A percentile compares a stretch with the other conserved stretches of the same genome.
phyloP scores from a whole-genome alignment of 2,888 invertebrate genomes.

The Ophion costatus region DNA sequence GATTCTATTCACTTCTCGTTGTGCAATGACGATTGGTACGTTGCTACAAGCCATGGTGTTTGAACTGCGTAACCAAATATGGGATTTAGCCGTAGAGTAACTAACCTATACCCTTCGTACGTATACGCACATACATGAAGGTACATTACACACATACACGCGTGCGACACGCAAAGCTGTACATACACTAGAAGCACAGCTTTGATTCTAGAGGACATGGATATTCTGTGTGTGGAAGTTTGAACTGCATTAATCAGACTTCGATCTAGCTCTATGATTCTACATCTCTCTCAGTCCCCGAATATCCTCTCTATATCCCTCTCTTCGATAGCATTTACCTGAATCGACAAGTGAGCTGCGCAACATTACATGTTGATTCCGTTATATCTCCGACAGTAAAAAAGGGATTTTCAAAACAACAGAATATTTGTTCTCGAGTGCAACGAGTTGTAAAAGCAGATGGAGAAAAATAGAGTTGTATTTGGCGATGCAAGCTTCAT shows the following conservation, averaged over 20 bases:
- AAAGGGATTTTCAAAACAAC: no score
- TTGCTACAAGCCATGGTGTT: constrained; percentile 21
- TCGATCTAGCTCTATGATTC: no score
- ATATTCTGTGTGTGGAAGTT: neutral
- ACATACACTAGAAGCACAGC: neutral
- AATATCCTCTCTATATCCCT: neutral
- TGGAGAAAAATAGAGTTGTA: no score
- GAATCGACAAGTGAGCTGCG: no score
- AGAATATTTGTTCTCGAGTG: no score
- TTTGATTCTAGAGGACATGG: constrained; percentile 19
- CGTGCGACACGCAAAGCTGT: no score
- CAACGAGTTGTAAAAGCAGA: no score
- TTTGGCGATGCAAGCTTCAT: no score
- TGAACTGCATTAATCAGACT: constrained; percentile 35
- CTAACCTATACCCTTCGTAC: constrained; percentile 11
- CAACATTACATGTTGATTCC: no score
- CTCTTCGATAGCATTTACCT: no score
- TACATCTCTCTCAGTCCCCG: neutral
- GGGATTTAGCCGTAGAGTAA: constrained; percentile 35
- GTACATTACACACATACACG: neutral
- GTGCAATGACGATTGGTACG: constrained; percentile 12
- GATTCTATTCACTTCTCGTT: constrained; percentile 11
- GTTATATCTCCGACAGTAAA: no score
- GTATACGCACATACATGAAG: neutral
- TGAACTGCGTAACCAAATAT: constrained; percentile 49